Conservation (phyloP, 2,888 invertebrate species). For the Blastobasis lacticolella region DNA sequence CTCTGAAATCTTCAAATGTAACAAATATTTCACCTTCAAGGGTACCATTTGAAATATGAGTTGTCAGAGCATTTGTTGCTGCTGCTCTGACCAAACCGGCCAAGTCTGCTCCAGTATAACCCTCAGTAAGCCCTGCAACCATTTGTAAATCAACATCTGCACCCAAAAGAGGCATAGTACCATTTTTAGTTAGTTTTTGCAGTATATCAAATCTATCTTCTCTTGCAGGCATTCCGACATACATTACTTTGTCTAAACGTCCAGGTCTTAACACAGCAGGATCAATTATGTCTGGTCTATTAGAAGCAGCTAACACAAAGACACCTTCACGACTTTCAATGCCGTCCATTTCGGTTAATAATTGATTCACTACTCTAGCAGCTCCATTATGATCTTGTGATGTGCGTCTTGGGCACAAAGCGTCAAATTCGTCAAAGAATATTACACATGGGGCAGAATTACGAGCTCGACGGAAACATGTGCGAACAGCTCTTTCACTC, state of each 20-base stretch:
- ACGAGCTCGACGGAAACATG: slow-evolving; percentile 94
- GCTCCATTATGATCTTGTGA: slow-evolving; percentile 82
- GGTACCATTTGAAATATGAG: slow-evolving; percentile 77
- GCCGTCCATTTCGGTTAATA: slow-evolving; percentile 99
- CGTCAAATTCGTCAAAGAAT: slow-evolving; percentile 99
- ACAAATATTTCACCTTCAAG: slow-evolving; percentile 76
- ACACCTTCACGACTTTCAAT: slow-evolving; percentile 93
- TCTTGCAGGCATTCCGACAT: slow-evolving; percentile 89
- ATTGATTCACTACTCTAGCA: slow-evolving; percentile 94
- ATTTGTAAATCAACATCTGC: slow-evolving; percentile 83
- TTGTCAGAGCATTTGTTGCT: slow-evolving; percentile 85
- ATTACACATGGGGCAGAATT: slow-evolving; percentile 98
- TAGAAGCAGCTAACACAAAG: slow-evolving; percentile 96
- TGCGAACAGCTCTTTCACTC: slow-evolving; percentile 97
- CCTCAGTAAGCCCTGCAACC: slow-evolving; percentile 80
- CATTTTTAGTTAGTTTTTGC: slow-evolving; percentile 90
- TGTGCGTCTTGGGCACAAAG: slow-evolving; percentile 92
- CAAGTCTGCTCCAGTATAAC: slow-evolving; percentile 96
- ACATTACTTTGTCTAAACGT: slow-evolving; percentile 90
- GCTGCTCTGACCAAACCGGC: slow-evolving; percentile 92
- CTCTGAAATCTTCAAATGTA: slow-evolving; percentile 80
- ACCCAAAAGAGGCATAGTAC: slow-evolving; percentile 83
- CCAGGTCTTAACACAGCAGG: slow-evolving; percentile 93
- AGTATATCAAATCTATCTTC: slow-evolving; percentile 91
- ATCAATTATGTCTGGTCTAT: slow-evolving; percentile 97